A percentile compares a stretch with the other conserved stretches of the same genome.
Evolutionary conservation across 1,140 invertebrate species (phyloP).

Genomic region (Pararge aegeria): DNA sequence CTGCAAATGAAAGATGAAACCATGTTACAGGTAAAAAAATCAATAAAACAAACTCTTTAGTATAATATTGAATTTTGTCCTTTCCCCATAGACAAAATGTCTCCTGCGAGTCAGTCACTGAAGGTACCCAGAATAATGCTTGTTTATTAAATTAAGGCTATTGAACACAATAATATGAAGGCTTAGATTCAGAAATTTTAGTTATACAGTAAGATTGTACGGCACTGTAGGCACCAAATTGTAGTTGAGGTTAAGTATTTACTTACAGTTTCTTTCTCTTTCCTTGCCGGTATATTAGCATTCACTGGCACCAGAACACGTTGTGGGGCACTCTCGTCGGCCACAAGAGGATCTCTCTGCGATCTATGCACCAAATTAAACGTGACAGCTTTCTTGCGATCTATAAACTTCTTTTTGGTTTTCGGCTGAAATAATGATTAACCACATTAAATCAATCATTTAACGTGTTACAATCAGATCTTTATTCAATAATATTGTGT

Average conservation of each 20-base stretch:
- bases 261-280: constrained; percentile 64
- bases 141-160: too few relatives aligned
- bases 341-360: constrained; percentile 93
- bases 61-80: too few relatives aligned
- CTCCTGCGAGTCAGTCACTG: too few relatives aligned
- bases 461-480: not conserved
- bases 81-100: too few relatives aligned
- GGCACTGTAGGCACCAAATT: not conserved
- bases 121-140: too few relatives aligned
- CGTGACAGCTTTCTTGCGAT: constrained; percentile 94
- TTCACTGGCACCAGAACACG: constrained; percentile 87
- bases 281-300: constrained; percentile 51
- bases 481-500: not conserved
- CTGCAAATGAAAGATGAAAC: too few relatives aligned
- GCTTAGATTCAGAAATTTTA: too few relatives aligned
- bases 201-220: too few relatives aligned
- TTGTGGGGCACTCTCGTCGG: constrained; percentile 93
- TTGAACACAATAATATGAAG: too few relatives aligned
- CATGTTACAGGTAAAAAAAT: too few relatives aligned
- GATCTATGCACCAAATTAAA: constrained; percentile 96
- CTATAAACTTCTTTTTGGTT: constrained; percentile 92
- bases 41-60: too few relatives aligned
- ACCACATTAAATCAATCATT: not conserved
- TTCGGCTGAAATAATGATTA: constrained; percentile 81
- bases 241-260: constrained; percentile 22